These are phyloP conservation scores for Nycteola revayana DNA, from an alignment of 2,888 invertebrate genomes.

Conservation along the genomic window DNA sequence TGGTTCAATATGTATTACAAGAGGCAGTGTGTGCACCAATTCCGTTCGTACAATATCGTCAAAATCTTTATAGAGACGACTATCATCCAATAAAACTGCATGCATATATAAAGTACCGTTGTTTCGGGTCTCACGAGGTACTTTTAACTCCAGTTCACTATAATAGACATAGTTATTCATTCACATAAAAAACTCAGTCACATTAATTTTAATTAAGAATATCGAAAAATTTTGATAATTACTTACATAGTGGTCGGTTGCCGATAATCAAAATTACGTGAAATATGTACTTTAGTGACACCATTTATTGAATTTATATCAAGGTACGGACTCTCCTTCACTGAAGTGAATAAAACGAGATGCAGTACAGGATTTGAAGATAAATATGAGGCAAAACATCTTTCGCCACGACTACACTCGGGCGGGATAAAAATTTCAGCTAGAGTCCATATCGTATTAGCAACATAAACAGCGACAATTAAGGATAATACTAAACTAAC, in stretches of 20 bases:
- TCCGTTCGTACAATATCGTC: slow-evolving; percentile 82
- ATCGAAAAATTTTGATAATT: not conserved
- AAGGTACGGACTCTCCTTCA: slow-evolving; percentile 79
- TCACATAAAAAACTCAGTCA: not conserved
- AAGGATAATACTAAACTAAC: slow-evolving; percentile 83
- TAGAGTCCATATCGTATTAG: slow-evolving; percentile 89
- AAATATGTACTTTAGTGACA: slow-evolving; percentile 82
- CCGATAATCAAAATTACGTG: slow-evolving; percentile 85
- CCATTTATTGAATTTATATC: slow-evolving; percentile 64
- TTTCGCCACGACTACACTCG: slow-evolving; percentile 83
- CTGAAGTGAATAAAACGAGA: slow-evolving; percentile 86
- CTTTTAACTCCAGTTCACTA: slow-evolving; percentile 85
- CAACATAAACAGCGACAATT: slow-evolving; percentile 86
- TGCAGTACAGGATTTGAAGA: slow-evolving; percentile 85
- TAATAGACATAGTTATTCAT: slow-evolving; percentile 16
- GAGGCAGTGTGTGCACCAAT: slow-evolving; percentile 83
- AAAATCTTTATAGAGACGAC: slow-evolving; percentile 76
- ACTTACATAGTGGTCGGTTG: slow-evolving; percentile 65
- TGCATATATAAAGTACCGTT: slow-evolving; percentile 94
- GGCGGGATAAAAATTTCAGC: slow-evolving; percentile 88
- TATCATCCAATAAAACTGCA: slow-evolving; percentile 83
- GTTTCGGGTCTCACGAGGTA: slow-evolving; percentile 88
- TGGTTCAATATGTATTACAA: slow-evolving; percentile 89
- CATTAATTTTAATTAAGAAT: not conserved
- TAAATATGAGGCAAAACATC: slow-evolving; percentile 87